A percentile compares a stretch with the other conserved stretches of the same genome.
phyloP scores from a whole-genome alignment of 2,888 invertebrate species.

The Onthophagus sagittarius region DNA sequence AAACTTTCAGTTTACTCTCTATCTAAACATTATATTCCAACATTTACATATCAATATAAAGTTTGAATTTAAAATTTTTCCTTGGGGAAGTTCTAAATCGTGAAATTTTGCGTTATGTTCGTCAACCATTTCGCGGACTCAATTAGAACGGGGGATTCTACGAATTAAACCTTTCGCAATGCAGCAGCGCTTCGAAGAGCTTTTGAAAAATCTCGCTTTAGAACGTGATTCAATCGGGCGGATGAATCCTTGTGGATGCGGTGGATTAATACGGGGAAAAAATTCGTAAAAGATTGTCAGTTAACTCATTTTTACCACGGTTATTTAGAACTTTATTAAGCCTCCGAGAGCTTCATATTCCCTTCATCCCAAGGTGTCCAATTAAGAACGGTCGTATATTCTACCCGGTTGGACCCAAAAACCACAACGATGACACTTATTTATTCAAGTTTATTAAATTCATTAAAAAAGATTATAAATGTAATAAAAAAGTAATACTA shows the following conservation, averaged over 20 bases:
- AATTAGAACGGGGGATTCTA: not conserved
- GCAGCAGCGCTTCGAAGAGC: too few species aligned
- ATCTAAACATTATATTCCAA: too few species aligned
- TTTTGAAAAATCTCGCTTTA: not conserved
- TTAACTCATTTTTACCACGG: not conserved
- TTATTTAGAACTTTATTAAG: constrained; percentile 12
- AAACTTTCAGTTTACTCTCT: not conserved
- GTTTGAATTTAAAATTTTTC: too few species aligned
- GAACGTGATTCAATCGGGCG: not conserved
- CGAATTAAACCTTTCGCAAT: not conserved
- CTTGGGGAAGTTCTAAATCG: not conserved
- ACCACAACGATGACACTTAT: not conserved
- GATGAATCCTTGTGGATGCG: not conserved
- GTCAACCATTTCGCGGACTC: not conserved
- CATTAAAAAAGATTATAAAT: not conserved
- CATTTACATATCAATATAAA: too few species aligned
- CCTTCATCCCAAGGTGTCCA: constrained; percentile 3
- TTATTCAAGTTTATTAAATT: not conserved
- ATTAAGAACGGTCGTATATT: constrained; percentile 6
- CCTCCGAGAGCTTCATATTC: constrained; percentile 2
- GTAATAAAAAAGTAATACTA: not conserved
- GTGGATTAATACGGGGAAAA: too few species aligned
- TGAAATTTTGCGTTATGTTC: not conserved
- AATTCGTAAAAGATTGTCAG: not conserved
- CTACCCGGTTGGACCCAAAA: not conserved